These are phyloP conservation scores for Bombus huntii DNA, from an alignment of 1,140 invertebrate genomes.

Conservation along the genomic window DNA sequence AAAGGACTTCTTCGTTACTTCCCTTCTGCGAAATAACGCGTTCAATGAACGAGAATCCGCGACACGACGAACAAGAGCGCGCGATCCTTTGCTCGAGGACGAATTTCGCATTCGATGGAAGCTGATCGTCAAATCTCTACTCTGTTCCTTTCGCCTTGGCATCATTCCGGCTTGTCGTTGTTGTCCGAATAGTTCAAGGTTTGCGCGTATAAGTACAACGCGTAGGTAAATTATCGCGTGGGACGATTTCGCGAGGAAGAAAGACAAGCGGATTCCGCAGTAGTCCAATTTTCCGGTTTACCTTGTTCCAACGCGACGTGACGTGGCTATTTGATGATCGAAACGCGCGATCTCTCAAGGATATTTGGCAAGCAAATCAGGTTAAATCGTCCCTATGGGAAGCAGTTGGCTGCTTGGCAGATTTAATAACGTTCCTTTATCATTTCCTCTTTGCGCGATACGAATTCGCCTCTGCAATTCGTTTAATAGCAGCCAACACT, in stretches of 20 bases:
- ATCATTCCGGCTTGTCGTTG: background rate
- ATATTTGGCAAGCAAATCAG: conserved; percentile 33
- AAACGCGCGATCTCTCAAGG: background rate
- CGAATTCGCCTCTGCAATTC: background rate
- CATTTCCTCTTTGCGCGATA: background rate
- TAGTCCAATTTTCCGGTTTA: background rate
- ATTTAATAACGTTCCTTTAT: background rate
- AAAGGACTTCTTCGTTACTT: background rate
- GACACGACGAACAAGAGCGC: background rate
- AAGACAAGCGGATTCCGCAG: background rate
- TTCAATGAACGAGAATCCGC: background rate
- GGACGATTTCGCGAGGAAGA: background rate
- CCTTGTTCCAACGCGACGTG: background rate
- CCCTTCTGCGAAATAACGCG: background rate
- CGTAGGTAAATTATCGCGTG: too few species aligned
- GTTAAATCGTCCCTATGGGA: background rate
- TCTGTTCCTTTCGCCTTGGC: background rate
- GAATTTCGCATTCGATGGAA: too few species aligned
- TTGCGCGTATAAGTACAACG: background rate
- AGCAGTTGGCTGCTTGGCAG: background rate
- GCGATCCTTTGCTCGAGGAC: too few species aligned
- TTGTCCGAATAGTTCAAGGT: background rate
- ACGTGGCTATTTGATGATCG: background rate
- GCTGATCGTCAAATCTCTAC: too few species aligned
- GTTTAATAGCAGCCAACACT: background rate